A percentile compares a stretch with the other conserved stretches of the same genome.
These are phyloP conservation scores for Lontra canadensis DNA, from an alignment of 2,113 vertebrate species.

Conservation along the genomic window DNA sequence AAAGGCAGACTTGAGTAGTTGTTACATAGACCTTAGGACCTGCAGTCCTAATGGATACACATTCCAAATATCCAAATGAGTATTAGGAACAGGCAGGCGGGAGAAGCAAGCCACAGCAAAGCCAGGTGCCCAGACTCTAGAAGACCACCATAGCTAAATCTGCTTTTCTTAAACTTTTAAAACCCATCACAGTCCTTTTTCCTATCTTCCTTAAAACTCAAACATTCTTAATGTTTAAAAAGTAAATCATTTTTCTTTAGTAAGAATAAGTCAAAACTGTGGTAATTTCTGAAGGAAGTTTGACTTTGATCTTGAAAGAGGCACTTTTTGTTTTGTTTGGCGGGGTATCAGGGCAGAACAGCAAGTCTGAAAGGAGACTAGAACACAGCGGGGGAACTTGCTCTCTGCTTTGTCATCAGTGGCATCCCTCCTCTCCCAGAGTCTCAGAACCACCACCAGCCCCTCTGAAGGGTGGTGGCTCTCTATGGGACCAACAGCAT, in stretches of 20 bases:
- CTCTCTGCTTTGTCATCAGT: neutral
- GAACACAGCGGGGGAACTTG: neutral
- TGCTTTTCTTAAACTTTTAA: neutral
- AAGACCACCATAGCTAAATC: neutral
- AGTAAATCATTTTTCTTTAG: conserved; percentile 5
- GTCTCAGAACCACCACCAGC: neutral
- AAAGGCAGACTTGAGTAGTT: neutral
- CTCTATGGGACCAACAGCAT: neutral
- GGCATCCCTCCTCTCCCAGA: neutral
- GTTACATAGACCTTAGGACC: neutral
- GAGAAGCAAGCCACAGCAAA: neutral
- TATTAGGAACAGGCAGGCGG: neutral
- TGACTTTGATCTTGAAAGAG: neutral
- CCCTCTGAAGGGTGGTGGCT: neutral
- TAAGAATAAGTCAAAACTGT: neutral
- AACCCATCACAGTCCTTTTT: neutral
- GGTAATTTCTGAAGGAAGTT: neutral
- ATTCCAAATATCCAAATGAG: neutral
- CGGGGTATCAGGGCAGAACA: neutral
- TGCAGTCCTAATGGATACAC: neutral
- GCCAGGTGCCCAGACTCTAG: neutral
- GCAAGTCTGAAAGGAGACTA: neutral
- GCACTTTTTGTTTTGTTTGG: neutral
- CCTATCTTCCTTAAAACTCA: neutral
- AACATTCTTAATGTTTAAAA: neutral